These are phyloP conservation scores for Rotaria sp. DNA, from an alignment of 2,888 invertebrate genomes.

Conservation along the genomic window DNA sequence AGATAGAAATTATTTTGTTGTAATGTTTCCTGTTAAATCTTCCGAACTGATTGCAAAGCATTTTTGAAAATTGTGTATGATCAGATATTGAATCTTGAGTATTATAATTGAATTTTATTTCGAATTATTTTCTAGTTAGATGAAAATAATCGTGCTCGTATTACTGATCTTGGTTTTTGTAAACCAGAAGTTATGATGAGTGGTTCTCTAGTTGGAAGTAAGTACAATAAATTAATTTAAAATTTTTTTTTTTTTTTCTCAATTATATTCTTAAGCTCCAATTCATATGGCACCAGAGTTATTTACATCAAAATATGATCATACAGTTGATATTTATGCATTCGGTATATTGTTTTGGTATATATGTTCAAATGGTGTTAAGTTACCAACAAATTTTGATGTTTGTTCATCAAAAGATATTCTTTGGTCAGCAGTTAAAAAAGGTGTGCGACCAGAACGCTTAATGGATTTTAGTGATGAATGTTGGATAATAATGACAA, in stretches of 20 bases:
- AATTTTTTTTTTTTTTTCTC: no score
- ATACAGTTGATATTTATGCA: slow-evolving; percentile 77
- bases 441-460: slow-evolving; percentile 35
- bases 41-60: no score
- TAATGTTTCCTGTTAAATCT: no score
- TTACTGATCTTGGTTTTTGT: slow-evolving; percentile 81
- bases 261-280: slow-evolving; percentile 56
- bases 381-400: slow-evolving; percentile 39
- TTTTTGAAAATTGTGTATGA: no score
- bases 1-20: no score
- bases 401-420: slow-evolving; percentile 36
- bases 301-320: slow-evolving; percentile 71
- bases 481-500: slow-evolving; percentile 38
- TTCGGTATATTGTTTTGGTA: slow-evolving; percentile 79
- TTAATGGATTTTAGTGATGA: slow-evolving; percentile 32
- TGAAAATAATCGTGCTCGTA: slow-evolving; percentile 66
- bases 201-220: slow-evolving; percentile 69
- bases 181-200: slow-evolving; percentile 82
- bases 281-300: slow-evolving; percentile 86
- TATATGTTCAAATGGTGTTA: slow-evolving; percentile 34
- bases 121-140: slow-evolving; percentile 62
- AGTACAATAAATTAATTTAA: no score
- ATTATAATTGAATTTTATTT: no score
- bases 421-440: slow-evolving; percentile 38
- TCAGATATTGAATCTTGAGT: no score